phyloP scores from a whole-genome alignment of 2,113 vertebrate genomes.

The Calyptomena viridis region DNA sequence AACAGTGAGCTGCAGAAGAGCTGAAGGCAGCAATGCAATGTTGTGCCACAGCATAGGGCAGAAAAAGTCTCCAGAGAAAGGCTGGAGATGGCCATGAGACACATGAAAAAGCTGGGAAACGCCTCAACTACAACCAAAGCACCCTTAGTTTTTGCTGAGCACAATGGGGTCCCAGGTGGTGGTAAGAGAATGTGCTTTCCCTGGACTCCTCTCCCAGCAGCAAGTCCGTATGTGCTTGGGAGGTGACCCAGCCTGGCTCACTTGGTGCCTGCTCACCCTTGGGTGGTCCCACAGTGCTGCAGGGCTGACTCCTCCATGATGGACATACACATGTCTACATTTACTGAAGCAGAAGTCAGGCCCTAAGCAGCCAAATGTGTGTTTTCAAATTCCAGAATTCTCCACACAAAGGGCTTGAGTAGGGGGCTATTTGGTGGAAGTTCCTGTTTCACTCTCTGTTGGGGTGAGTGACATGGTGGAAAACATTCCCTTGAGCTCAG shows the following conservation, averaged over 20 bases:
- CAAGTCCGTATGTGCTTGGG: fast-evolving
- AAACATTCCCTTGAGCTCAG: background rate
- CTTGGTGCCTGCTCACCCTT: fast-evolving
- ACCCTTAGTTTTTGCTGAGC: background rate
- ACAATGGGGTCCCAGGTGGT: fast-evolving
- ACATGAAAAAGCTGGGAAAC: background rate
- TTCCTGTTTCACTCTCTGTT: background rate
- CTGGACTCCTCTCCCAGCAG: background rate
- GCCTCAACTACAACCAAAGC: background rate
- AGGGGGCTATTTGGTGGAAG: background rate
- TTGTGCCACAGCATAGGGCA: background rate
- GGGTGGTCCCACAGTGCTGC: background rate
- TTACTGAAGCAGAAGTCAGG: background rate
- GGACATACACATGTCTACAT: background rate
- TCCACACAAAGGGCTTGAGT: background rate
- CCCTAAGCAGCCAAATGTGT: background rate
- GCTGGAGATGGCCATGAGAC: background rate
- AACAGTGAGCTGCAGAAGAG: background rate
- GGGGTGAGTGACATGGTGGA: fast-evolving
- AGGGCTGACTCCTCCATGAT: background rate
- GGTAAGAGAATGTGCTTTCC: background rate
- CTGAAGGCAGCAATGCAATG: background rate
- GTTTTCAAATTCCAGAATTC: background rate
- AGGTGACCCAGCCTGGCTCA: background rate
- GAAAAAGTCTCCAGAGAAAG: background rate